Percentiles rank a stretch among this genome's conserved stretches.
phyloP scores from a whole-genome alignment of 2,888 invertebrate species.

The Chrysopilus asiliformis region DNA sequence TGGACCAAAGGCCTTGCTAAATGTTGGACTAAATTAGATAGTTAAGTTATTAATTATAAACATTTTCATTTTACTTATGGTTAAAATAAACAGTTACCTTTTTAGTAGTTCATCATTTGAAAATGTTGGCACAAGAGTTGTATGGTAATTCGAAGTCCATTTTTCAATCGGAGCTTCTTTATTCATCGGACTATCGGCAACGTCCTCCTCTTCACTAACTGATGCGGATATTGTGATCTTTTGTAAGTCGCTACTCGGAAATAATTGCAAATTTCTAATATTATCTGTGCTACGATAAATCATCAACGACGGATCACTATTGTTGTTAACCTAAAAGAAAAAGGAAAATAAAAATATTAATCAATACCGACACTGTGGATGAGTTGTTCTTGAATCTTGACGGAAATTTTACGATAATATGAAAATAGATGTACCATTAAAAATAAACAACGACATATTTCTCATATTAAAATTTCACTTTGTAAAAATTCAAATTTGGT shows the following conservation, averaged over 20 bases:
- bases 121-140: slow-evolving; percentile 6
- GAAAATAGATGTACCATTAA: too few relatives aligned
- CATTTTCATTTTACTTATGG: too few relatives aligned
- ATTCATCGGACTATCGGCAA: slow-evolving; percentile 12
- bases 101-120: slow-evolving; percentile 3
- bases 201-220: slow-evolving; percentile 14
- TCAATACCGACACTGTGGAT: too few relatives aligned
- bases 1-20: slow-evolving; percentile 41
- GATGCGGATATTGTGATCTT: slow-evolving; percentile 12
- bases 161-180: slow-evolving; percentile 7
- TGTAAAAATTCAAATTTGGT: too few relatives aligned
- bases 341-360: too few relatives aligned
- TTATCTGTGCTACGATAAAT: slow-evolving; percentile 14
- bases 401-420: too few relatives aligned
- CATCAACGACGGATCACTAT: slow-evolving; percentile 8
- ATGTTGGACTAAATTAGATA: slow-evolving; percentile 26
- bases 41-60: too few relatives aligned
- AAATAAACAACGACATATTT: too few relatives aligned
- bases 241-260: slow-evolving; percentile 11
- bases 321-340: slow-evolving; percentile 7
- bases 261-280: slow-evolving; percentile 12
- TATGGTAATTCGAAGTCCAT: slow-evolving; percentile 10
- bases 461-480: too few relatives aligned
- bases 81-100: slow-evolving; percentile 4
- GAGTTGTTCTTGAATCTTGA: too few relatives aligned